Base-by-base conservation (phyloP, 1,140 invertebrate genomes). In the Cherax destructor region DNA sequence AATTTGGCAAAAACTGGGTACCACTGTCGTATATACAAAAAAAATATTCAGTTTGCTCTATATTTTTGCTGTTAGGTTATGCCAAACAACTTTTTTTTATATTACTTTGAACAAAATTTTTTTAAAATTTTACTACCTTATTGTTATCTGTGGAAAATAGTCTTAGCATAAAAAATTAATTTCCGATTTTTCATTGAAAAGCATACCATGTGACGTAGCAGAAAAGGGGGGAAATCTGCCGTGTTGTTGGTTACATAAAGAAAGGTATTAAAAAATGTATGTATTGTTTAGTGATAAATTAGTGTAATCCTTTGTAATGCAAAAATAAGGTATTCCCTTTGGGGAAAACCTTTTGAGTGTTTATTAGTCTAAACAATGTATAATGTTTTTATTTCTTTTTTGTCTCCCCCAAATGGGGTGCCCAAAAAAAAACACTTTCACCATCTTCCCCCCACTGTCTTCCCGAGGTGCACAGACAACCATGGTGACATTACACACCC, bases 181-280 rank as follows among this genome's bases (percentile, higher is more conserved):
- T 79, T 18, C 47, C 72, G 24, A 65, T 84, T 72, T 72, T 47
- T 61, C 41, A 50, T 21, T 61, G 18, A 21, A 79, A 87, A 87
- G 86, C 86, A 49, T 79, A 79, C 76, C 79, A 21, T 59, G 13
- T 87, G 86, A 87, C 76, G 76, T 87, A n/a, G 65, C 86, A 76
- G 74, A 61, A 49, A 61, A n/a, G n/a, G 21, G 56, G 52, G 18
- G 50, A 77, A 30, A 76, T 41, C 49, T 87, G 86, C 74, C 74
- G 74, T 24, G 86, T 87, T 24, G 86, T 87, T 30, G 74, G 74
- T 77, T 78, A 77, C 59, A 50, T 79, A 21, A 50, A n/a, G 30
- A 87, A 87, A 87, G 86, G 86, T 87, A 87, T 30, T 61, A 52
- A 16, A 30, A 16, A 49, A 78, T 59, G 41, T 49, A 83, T 72